phyloP scores from a whole-genome alignment of 1,140 invertebrate genomes.

The Macrobrachium rosenbergii region DNA sequence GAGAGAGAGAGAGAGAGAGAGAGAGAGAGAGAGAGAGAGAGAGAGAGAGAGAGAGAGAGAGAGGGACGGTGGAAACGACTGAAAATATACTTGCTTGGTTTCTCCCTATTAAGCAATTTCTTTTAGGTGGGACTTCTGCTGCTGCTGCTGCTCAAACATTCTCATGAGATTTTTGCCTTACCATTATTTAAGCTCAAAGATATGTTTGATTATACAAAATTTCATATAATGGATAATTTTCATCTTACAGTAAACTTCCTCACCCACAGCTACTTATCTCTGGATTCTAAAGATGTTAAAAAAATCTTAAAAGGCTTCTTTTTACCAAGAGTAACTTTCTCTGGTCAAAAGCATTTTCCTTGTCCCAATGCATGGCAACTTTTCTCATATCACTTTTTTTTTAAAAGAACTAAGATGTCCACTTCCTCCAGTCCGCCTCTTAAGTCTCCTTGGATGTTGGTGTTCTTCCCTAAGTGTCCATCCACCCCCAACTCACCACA shows the following conservation, averaged over 20 bases:
- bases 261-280: background rate
- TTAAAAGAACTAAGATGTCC: too few species aligned
- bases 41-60: too few species aligned
- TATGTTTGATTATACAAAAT: constrained; percentile 60
- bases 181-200: constrained; percentile 58
- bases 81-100: too few species aligned
- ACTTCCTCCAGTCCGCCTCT: constrained; percentile 33
- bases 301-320: background rate
- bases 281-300: background rate
- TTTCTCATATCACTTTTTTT: too few species aligned
- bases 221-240: background rate
- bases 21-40: too few species aligned
- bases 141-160: constrained; percentile 10
- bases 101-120: constrained; percentile 5
- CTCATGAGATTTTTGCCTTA: constrained; percentile 11
- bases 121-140: constrained; percentile 25
- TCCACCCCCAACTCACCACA: constrained; percentile 56
- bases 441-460: constrained; percentile 45
- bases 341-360: too few species aligned
- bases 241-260: background rate
- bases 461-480: constrained; percentile 42
- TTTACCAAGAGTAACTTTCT: background rate
- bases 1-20: background rate
- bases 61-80: too few species aligned
- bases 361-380: too few species aligned